These are phyloP conservation scores for Porites divaricata DNA, from an alignment of 92 coral and sea anemone genomes.

Conservation along the genomic window DNA sequence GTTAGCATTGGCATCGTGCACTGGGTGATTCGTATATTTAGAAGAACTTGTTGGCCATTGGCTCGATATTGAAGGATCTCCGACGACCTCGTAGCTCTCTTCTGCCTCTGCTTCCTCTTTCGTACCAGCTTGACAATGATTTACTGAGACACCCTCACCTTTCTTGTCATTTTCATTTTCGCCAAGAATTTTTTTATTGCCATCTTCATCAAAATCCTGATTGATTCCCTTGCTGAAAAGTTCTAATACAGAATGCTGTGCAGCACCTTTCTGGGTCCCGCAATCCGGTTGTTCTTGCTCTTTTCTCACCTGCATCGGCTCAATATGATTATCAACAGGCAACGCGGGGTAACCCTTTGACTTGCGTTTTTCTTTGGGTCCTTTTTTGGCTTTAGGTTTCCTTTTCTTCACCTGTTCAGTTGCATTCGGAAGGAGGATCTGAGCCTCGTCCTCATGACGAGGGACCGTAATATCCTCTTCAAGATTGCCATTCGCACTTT, in stretches of 20 bases:
- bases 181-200: background rate
- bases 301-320: background rate
- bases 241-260: too few relatives aligned
- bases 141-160: background rate
- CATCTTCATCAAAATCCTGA: background rate
- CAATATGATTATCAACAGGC: background rate
- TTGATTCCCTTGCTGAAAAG: too few relatives aligned
- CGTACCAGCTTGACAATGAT: background rate
- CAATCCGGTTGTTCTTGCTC: background rate
- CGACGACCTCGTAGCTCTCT: background rate
- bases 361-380: background rate
- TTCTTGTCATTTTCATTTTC: background rate
- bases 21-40: background rate
- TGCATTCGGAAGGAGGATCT: background rate
- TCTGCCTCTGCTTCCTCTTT: background rate
- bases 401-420: background rate
- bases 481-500: too few relatives aligned
- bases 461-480: background rate
- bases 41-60: background rate
- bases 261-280: background rate
- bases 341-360: background rate
- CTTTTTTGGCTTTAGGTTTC: background rate
- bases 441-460: background rate
- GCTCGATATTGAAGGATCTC: background rate
- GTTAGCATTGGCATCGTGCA: background rate